Percentiles rank a stretch among this genome's conserved stretches.
Conservation (phyloP, 2,888 invertebrate genomes). For the Tribolium freemani region DNA sequence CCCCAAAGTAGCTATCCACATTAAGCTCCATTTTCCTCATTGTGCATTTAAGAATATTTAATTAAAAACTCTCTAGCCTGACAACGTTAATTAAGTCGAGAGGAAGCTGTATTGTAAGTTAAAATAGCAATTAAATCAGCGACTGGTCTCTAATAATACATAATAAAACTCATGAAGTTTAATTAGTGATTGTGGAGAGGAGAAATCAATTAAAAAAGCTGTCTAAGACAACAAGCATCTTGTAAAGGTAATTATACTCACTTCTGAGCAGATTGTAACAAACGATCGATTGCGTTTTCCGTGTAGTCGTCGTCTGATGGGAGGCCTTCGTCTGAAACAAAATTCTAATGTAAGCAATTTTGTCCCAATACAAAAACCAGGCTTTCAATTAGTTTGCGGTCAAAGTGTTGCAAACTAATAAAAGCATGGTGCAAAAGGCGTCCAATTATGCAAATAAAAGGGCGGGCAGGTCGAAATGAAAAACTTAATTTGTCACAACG, state of each 20-base stretch:
- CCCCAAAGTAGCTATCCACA: constrained; percentile 7
- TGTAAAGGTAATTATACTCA: constrained; percentile 66
- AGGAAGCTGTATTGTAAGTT: constrained; percentile 17
- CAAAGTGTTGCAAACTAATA: too few species aligned
- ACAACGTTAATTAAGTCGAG: constrained; percentile 23
- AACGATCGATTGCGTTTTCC: constrained; percentile 77
- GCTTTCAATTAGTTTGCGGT: too few species aligned
- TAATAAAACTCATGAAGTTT: constrained; percentile 15
- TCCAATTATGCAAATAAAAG: constrained; percentile 13
- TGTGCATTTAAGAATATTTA: constrained; percentile 17
- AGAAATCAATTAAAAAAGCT: constrained; percentile 27
- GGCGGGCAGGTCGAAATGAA: neutral
- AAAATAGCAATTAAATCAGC: constrained; percentile 15
- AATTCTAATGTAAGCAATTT: neutral
- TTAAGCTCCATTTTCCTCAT: constrained; percentile 13
- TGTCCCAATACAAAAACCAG: too few species aligned
- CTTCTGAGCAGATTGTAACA: constrained; percentile 80
- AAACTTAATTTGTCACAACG: neutral
- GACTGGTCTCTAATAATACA: neutral
- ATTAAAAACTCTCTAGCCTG: constrained; percentile 11
- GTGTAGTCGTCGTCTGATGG: constrained; percentile 76
- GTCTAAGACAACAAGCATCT: constrained; percentile 26
- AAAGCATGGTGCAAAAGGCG: neutral
- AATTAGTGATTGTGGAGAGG: constrained; percentile 16
- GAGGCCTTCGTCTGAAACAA: constrained; percentile 66